These are phyloP conservation scores for Potamarius usumacintae DNA, from an alignment of 2,113 vertebrate genomes.

Conservation along the genomic window DNA sequence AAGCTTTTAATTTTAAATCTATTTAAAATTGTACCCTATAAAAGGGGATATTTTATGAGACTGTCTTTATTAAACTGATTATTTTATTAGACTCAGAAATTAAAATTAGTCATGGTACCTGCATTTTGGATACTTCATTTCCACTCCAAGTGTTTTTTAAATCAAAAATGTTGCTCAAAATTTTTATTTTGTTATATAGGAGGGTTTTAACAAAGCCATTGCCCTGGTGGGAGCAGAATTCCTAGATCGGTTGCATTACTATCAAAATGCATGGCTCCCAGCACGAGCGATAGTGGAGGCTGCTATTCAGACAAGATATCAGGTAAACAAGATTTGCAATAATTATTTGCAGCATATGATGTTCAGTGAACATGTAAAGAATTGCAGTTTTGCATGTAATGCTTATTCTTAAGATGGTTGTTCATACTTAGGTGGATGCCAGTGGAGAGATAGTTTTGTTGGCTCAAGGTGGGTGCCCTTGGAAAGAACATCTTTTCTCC, in stretches of 20 bases:
- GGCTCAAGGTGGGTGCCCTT: constrained; percentile 83
- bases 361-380: neutral
- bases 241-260: constrained; percentile 81
- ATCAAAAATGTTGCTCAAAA: neutral
- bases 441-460: constrained; percentile 84
- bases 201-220: constrained; percentile 82
- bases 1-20: neutral
- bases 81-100: neutral
- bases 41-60: neutral
- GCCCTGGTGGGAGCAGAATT: constrained; percentile 85
- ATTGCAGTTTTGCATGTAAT: neutral
- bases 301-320: constrained; percentile 74
- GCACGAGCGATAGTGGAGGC: constrained; percentile 83
- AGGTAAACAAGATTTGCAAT: constrained; percentile 70
- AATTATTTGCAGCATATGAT: neutral
- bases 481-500: constrained; percentile 90
- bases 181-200: constrained; percentile 63
- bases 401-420: neutral
- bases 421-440: constrained; percentile 76
- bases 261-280: constrained; percentile 84
- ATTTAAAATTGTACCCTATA: neutral
- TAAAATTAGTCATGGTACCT: neutral
- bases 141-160: neutral
- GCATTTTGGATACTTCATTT: neutral
- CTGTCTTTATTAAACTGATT: neutral